Conservation (phyloP, 2,113 vertebrate species). For the Triplophysa rosa region DNA sequence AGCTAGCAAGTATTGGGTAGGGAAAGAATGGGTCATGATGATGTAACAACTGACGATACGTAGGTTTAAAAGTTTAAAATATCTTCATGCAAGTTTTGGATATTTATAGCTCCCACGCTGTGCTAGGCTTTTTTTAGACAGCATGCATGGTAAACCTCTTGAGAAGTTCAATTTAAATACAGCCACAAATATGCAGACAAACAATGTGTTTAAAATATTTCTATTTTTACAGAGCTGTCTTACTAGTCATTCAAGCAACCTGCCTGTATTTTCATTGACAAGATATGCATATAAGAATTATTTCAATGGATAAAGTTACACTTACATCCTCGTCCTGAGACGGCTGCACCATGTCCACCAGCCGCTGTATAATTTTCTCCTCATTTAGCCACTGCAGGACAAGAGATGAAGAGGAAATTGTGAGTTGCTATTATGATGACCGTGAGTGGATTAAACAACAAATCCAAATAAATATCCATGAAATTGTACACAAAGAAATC, state of each 20-base stretch:
- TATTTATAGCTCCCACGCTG: too few relatives aligned
- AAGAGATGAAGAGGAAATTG: background rate
- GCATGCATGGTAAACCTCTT: too few relatives aligned
- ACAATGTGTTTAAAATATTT: too few relatives aligned
- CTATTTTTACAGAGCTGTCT: too few relatives aligned
- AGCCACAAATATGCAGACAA: too few relatives aligned
- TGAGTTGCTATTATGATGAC: background rate
- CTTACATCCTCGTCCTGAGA: constrained; percentile 98
- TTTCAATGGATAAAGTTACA: constrained; percentile 31
- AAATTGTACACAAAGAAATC: background rate
- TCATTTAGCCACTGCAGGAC: constrained; percentile 90
- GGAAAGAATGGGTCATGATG: background rate
- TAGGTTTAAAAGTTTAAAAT: background rate
- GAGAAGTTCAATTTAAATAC: too few relatives aligned
- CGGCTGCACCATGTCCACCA: constrained; percentile 94
- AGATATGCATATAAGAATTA: background rate
- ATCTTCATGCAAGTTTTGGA: background rate
- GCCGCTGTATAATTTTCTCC: constrained; percentile 94
- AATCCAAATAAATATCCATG: constrained; percentile 6
- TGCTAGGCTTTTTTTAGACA: too few relatives aligned
- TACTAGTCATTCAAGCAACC: too few relatives aligned
- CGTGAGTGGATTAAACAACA: background rate
- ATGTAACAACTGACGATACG: background rate
- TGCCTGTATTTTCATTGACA: too few relatives aligned
- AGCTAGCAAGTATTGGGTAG: background rate